Evolutionary conservation across 2,113 vertebrate species (phyloP), one percentile per base, ranked within the genome.

Genomic region (Hemicordylus capensis): DNA sequence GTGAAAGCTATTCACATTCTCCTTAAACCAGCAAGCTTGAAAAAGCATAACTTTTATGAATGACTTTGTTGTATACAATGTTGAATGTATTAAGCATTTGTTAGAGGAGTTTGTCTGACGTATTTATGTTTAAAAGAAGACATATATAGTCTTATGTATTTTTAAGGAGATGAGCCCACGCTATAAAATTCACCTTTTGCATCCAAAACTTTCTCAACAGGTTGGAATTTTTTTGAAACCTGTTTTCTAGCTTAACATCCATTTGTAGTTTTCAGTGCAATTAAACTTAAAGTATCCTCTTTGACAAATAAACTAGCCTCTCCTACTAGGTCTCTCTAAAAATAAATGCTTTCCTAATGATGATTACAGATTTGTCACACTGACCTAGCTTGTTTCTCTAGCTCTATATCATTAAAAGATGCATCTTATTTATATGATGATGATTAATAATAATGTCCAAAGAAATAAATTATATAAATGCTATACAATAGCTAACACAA

Each of bases 51-150:
- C 92, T 95, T 94, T 92, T 90, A 90, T 92, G 93, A 90, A 94
- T 93, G 94, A 95, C 94, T 83, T 93, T 84, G 94, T 92, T 94
- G 91, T 94, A 61, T 61, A 74, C 88, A 88, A 89, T 89, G 91
- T 91, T 95, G 95, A 96, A 93, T 89, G 88, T 87, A 85, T 89
- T 67, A 76, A 95, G 93, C 92, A 90, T 88, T 93, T 91, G 90
- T 82, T 94, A 87, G 92, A 94, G 92, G 90, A 92, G 85, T 84
- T 76, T 92, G 91, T 92, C 95, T 95, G 93, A 96, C 93, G 96
- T 91, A 92, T 93, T 91, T 93, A 92, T 96, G 93, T 94, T 96
- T 95, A 96, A 93, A 85, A 92, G 88, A 90, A 90, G 89, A 87
- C 93, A 93, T 91, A 91, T 91, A 90, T 87, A 91, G 51, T 85